Evolutionary conservation across 2,113 vertebrate species (phyloP).

Genomic region (Ia io): DNA sequence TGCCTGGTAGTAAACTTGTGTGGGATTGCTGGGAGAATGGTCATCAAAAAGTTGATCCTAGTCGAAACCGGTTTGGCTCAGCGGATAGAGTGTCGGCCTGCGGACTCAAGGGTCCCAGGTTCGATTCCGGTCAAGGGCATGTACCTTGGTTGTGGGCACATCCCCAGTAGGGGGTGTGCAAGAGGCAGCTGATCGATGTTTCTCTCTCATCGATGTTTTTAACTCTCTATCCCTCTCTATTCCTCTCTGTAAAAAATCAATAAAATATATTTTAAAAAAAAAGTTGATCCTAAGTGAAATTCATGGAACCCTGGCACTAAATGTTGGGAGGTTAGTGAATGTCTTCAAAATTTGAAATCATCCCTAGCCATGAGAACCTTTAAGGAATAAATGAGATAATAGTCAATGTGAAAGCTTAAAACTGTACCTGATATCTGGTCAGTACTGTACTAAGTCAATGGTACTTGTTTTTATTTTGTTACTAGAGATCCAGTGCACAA

Average conservation of each 20-base stretch:
- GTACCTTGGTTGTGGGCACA: too few species aligned
- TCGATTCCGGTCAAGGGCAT: too few species aligned
- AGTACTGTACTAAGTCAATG: background rate
- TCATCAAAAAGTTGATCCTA: background rate
- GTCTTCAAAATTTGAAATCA: background rate
- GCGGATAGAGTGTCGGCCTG: too few species aligned
- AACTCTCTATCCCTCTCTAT: too few species aligned
- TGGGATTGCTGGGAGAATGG: background rate
- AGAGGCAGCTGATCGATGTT: too few species aligned
- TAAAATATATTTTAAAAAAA: too few species aligned
- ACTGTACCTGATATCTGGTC: background rate
- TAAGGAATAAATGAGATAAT: background rate
- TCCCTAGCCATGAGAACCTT: background rate
- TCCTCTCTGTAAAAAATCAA: too few species aligned
- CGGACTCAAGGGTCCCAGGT: too few species aligned
- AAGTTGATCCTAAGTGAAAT: slow-evolving; percentile 3
- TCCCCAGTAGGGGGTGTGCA: too few species aligned
- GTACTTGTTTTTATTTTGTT: slow-evolving; percentile 13
- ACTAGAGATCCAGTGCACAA: too few species aligned
- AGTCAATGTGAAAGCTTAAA: background rate
- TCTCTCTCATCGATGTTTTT: too few species aligned
- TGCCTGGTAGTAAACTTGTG: background rate
- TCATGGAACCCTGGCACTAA: background rate
- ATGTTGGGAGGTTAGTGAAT: background rate
- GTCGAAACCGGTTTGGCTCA: too few species aligned